Evolutionary conservation across 2,113 vertebrate genomes (phyloP).

Genomic region (Diadophis punctatus): DNA sequence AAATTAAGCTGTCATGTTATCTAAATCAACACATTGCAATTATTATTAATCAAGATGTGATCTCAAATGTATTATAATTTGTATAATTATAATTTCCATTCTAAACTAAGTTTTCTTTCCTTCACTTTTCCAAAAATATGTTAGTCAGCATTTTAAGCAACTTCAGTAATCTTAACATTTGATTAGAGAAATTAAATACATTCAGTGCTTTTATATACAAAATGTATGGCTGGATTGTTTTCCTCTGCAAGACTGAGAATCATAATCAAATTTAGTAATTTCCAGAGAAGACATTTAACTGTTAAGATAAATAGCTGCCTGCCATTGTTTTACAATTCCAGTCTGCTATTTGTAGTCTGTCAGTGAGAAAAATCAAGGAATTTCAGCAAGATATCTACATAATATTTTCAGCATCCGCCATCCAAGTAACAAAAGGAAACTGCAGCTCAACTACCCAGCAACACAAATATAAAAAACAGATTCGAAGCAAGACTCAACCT

Average conservation of each 20-base stretch:
- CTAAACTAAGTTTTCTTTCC: background rate
- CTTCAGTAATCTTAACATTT: constrained; percentile 3
- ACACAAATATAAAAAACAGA: too few relatives aligned
- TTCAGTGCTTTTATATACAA: constrained; percentile 5
- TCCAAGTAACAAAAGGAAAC: background rate
- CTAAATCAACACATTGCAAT: background rate
- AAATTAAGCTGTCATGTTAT: background rate
- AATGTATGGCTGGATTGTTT: background rate
- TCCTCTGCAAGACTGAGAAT: background rate
- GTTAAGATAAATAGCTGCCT: background rate
- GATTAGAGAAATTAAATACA: background rate
- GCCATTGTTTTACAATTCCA: background rate
- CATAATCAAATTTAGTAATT: background rate
- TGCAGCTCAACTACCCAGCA: too few relatives aligned
- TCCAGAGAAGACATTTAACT: background rate
- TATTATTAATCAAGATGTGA: background rate
- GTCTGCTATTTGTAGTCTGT: background rate
- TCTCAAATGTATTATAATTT: background rate
- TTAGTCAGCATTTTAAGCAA: background rate
- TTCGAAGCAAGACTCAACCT: too few relatives aligned
- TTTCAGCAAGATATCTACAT: background rate
- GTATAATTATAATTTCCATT: background rate
- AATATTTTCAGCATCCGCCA: background rate
- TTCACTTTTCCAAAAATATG: background rate
- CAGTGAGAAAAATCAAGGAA: background rate